A percentile compares a stretch with the other conserved stretches of the same genome.
These are phyloP conservation scores for Andricus curvator DNA, from an alignment of 2,888 invertebrate genomes.

Conservation along the genomic window DNA sequence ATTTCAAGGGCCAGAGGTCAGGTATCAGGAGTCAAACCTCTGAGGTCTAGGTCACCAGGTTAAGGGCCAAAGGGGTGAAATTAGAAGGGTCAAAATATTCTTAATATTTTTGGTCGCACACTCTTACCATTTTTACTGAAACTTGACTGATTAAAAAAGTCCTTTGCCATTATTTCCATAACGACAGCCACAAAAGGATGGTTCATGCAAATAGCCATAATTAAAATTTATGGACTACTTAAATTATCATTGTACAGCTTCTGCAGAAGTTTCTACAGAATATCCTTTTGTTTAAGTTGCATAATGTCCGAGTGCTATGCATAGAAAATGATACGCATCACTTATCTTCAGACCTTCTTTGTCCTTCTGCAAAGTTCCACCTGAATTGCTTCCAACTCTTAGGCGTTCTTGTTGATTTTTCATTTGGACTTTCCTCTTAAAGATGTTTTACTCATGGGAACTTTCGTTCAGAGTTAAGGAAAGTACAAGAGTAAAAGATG, in stretches of 20 bases:
- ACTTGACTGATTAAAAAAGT: background rate
- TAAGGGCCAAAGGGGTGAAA: too few relatives aligned
- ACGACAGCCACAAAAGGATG: background rate
- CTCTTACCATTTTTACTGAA: background rate
- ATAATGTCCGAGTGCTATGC: conserved; percentile 11
- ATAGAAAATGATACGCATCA: conserved; percentile 27
- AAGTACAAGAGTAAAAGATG: conserved; percentile 4
- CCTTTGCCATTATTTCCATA: background rate
- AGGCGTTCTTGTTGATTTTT: conserved; percentile 14
- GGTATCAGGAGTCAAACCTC: too few relatives aligned
- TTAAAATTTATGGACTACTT: background rate
- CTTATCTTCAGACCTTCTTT: conserved; percentile 23
- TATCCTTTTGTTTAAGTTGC: conserved; percentile 21
- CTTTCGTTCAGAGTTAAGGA: conserved; percentile 13
- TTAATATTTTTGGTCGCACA: too few relatives aligned
- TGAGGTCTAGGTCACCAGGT: too few relatives aligned
- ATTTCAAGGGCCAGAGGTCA: too few relatives aligned
- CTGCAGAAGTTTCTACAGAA: background rate
- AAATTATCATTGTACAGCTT: background rate
- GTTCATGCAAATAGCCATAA: background rate
- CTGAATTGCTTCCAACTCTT: background rate
- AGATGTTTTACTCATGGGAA: conserved; percentile 15
- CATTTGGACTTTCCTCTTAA: conserved; percentile 27
- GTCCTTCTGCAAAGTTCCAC: conserved; percentile 7
- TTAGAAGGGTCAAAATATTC: too few relatives aligned